Base-by-base conservation (phyloP, 2,797 vertebrate genomes). In the Zenarchopterus dispar region DNA sequence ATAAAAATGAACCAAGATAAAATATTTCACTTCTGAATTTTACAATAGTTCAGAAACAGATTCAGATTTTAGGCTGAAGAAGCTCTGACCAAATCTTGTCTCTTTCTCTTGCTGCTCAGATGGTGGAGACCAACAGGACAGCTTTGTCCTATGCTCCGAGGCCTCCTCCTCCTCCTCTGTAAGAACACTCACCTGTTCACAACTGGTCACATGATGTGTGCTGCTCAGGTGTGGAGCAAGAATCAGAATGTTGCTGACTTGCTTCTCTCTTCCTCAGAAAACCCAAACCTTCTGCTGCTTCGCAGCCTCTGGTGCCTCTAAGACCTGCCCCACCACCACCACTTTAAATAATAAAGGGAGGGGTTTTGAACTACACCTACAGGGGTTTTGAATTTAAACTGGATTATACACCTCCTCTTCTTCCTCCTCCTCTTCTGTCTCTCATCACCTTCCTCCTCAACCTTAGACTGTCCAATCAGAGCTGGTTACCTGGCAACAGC, bases 261-360 rank as follows among this genome's bases (percentile, higher is more conserved):
- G 22, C 24, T 31, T 56, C 0, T 58, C 17, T 52, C n/a, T 44
- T 15, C 44, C 11, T 53, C 70, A 94, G 93, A 19, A 93, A 93
- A 75, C 87, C 86, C 0, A 90, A 90, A 83, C 86, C 87, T 17
- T 71, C 81, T 67, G 73, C 89, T 80, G 73, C 75, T 24, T 75
- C 83, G 17, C 89, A 92, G 47, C 89, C 89, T 75, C 75, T 87
- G 59, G 76, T 93, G 89, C 93, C 93, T 91, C 93, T 91, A 80
- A 91, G 93, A 93, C 78, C 92, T 3, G 90, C 93, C 45, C 93
- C 93, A 1, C 76, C 85, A 6, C 93, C 93, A 3, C 93, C 93
- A 3, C 77, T 93, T 57, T 93, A 93, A 82, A 86, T 68, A 75
- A 69, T 65, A 49, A 10, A 5, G 33, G 33, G 33, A 13, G 63